Base-by-base conservation (phyloP, 2,888 invertebrate species). In the Tipula lateralis region DNA sequence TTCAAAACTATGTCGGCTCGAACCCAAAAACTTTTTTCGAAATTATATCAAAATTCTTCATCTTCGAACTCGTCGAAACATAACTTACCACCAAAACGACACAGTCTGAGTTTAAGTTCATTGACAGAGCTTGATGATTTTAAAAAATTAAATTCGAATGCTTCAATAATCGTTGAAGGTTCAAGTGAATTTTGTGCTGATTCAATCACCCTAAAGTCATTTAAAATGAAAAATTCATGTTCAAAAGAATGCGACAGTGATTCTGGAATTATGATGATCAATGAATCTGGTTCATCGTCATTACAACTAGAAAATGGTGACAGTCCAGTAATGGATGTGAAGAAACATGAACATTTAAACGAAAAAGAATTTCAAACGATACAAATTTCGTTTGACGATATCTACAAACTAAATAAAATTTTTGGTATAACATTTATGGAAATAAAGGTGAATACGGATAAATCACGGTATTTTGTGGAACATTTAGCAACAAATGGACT, bases 101-200 rank as follows among this genome's bases (percentile, higher is more conserved):
- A 95, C 50, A 95, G 95, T 88, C 94, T 95, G 88, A 95, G 95
- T 0, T 95, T 94, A 87, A 95, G 95, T 0, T 93, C 94, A 9
- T 89, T 95, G 85, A 94, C 95, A 0, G 94, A 94, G 0, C 89
- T 95, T 86, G 94, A 94, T 86, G 94, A 94, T 87, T 93, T 95
- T 86, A 92, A 93, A 85, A 86, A 87, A 19, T 1, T 12, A 4
- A 86, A 92, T 93, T 87, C 92, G 91, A 87, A 91, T 90, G 81
- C 92, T 1, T 2, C 16, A 30, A 19, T 92, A 86, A 92, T 92
- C 88, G 92, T 94, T 1, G 91, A 94, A 9, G 94, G 93, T 88
- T 92, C 93, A 86, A 93, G 94, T 86, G 92, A 93, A 80, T 90
- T 91, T 13, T 91, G 91, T 86, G 91, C 91, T 86, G 89, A 90